phyloP scores from a whole-genome alignment of 2,888 invertebrate genomes.

The Hedychridium roseum region DNA sequence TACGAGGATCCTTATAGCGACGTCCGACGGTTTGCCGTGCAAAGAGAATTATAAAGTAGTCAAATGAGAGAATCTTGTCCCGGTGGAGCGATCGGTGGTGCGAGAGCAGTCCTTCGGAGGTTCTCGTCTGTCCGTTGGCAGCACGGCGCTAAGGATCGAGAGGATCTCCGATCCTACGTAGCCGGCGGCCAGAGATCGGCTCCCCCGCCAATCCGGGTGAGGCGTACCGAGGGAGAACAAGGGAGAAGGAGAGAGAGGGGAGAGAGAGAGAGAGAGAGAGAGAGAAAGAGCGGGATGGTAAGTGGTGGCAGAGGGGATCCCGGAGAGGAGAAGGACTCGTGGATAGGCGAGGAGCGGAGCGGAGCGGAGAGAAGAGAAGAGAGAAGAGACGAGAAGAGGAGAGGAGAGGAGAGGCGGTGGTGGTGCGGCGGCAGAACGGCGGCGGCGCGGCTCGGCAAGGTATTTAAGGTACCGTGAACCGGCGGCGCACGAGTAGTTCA shows the following conservation, averaged over 20 bases:
- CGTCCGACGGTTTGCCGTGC: too few relatives aligned
- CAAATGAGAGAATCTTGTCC: too few relatives aligned
- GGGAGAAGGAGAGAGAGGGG: conserved; percentile 9
- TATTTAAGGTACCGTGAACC: conserved; percentile 71
- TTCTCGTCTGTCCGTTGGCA: too few relatives aligned
- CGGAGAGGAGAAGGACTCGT: conserved; percentile 16
- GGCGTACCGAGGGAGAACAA: conserved; percentile 19
- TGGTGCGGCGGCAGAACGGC: conserved; percentile 29
- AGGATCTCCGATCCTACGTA: too few relatives aligned
- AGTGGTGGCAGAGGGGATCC: conserved; percentile 3
- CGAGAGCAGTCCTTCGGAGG: too few relatives aligned
- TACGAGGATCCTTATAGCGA: too few relatives aligned
- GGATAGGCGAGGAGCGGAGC: conserved; percentile 46
- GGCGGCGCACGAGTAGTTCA: conserved; percentile 71
- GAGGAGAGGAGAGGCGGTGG: conserved; percentile 18
- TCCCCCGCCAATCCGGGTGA: conserved; percentile 55
- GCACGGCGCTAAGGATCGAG: too few relatives aligned
- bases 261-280: not conserved
- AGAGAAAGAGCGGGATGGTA: not conserved
- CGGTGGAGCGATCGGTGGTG: too few relatives aligned
- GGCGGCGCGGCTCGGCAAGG: conserved; percentile 66
- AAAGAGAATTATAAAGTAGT: too few relatives aligned
- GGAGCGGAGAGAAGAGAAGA: conserved; percentile 58
- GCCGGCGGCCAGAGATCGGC: conserved; percentile 44
- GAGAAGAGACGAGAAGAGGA: conserved; percentile 7